Conservation (phyloP, 2,888 invertebrate genomes). For the Caenorhabditis panamensis region DNA sequence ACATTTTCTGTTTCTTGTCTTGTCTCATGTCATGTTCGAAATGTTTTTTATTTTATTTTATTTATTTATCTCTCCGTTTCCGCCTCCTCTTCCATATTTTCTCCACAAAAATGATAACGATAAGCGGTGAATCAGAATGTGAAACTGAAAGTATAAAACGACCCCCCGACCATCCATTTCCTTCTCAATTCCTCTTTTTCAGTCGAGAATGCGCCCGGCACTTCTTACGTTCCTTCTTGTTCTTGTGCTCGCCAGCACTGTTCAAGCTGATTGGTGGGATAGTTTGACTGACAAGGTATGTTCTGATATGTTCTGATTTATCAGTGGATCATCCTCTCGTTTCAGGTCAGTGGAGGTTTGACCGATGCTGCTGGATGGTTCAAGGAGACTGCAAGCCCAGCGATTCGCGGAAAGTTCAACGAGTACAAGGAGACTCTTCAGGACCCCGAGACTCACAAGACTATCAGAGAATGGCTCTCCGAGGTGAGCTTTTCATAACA, state of each 20-base stretch:
- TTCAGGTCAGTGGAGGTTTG: conserved; percentile 54
- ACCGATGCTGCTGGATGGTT: conserved; percentile 68
- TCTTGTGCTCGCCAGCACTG: conserved; percentile 28
- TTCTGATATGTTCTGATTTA: neutral
- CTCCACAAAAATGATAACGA: neutral
- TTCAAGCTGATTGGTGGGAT: conserved; percentile 73
- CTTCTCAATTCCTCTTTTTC: neutral
- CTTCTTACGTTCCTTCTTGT: conserved; percentile 12
- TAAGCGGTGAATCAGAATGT: conserved; percentile 11
- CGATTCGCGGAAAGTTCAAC: conserved; percentile 70
- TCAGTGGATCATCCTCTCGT: neutral
- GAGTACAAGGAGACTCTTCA: conserved; percentile 71
- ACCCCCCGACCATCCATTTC: neutral
- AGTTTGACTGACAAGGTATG: conserved; percentile 64
- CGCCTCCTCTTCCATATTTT: neutral
- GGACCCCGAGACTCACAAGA: conserved; percentile 72
- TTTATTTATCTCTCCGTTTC: conserved; percentile 5
- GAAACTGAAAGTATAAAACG: conserved; percentile 2
- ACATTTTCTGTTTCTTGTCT: neutral
- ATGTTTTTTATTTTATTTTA: too few species aligned
- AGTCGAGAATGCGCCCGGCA: conserved; percentile 18
- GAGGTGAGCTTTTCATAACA: conserved; percentile 55
- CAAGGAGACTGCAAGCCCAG: conserved; percentile 70
- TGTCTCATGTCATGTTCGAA: neutral
- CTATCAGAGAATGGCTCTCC: conserved; percentile 67